Evolutionary conservation across 53 echinoderm and acorn worm species (phyloP).

Genomic region (Mesocentrotus franciscanus): DNA sequence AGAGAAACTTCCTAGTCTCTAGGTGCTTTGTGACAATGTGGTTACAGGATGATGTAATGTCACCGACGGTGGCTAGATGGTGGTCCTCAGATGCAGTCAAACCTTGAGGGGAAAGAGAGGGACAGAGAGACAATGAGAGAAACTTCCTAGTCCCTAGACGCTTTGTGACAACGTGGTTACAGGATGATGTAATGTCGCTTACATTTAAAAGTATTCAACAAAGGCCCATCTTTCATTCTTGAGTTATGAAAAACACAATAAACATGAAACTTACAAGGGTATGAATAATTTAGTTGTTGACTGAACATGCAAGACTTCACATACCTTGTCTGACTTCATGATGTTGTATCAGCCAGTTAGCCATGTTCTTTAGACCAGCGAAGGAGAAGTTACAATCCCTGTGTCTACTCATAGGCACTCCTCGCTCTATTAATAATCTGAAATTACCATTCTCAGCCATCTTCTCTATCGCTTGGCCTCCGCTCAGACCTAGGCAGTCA

Average conservation of each 20-base stretch:
- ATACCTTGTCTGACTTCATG: slow-evolving; percentile 88
- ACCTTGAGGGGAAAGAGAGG: neutral
- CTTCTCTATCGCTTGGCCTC: slow-evolving; percentile 93
- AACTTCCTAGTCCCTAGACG: no score
- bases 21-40: slow-evolving; percentile 89
- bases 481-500: slow-evolving; percentile 80
- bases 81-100: slow-evolving; percentile 41
- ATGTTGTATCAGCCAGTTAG: slow-evolving; percentile 70
- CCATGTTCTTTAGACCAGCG: slow-evolving; percentile 77
- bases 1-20: slow-evolving; percentile 73
- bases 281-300: no score
- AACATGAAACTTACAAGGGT: no score
- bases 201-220: no score
- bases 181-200: no score
- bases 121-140: no score
- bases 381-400: slow-evolving; percentile 92
- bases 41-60: slow-evolving; percentile 91
- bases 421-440: slow-evolving; percentile 69
- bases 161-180: no score
- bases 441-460: slow-evolving; percentile 77
- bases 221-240: no score
- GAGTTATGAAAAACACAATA: no score
- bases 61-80: slow-evolving; percentile 63
- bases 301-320: no score
- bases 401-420: slow-evolving; percentile 67